Evolutionary conservation across 2,113 vertebrate genomes (phyloP), one percentile per base, ranked within the genome.

Genomic region (Eubucco bourcierii): DNA sequence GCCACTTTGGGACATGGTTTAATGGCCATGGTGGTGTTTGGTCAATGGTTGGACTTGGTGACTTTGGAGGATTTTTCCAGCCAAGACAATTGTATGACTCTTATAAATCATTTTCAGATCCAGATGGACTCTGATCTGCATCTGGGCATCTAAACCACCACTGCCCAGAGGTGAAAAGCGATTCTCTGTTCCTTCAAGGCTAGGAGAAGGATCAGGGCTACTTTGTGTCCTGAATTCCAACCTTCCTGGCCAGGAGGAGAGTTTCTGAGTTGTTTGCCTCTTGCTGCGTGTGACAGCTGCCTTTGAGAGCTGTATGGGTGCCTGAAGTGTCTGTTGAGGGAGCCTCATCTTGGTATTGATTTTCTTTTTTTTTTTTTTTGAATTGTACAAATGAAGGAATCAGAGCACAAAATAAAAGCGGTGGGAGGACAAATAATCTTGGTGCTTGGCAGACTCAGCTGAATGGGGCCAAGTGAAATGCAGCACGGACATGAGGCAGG

Each of bases 401-500:
- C 70, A 85, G 15, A n/a, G 68, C 1, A 12, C 34, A 56, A 70
- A 67, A 17, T 59, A 60, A 80, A 70, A 64, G 5, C 12, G 50
- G 50, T 41, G 2, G 24, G 25, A 66, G 61, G 27, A 90, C 90
- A 78, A 96, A 93, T 92, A 78, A 93, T 15, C 44, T 4, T 4
- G 23, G 33, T 31, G 0, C 59, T 91, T 81, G 75, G 44, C 82
- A 56, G 20, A 3, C 5, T 25, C 37, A 25, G 52, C 64, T 19
- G 41, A 3, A 7, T 0, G 5, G 15, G 46, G 34, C 71, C 1
- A 10, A 59, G 82, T 44, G 90, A 94, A 96, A 90, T 64, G 70
- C 50, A 83, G 6, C 0, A 3, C 67, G 17, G 86, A 2, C 7
- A 2, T 0, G 1, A 0, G 2, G 87, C 63, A 1, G 0, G 68